Conservation (phyloP, 2,888 invertebrate species). For the Crepidodera aurea region DNA sequence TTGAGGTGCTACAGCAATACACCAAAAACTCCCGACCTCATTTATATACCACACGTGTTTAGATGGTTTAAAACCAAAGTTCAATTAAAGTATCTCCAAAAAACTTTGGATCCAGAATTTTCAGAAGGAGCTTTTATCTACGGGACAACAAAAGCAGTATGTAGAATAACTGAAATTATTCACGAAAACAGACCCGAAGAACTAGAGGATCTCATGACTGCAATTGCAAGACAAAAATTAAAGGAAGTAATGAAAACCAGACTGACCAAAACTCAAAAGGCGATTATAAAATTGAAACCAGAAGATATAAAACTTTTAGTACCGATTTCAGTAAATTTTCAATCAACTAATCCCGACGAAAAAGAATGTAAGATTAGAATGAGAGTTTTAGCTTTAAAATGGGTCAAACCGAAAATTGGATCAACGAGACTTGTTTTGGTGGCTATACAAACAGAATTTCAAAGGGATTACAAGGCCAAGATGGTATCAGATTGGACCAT, state of each 20-base stretch:
- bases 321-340: conserved; percentile 53
- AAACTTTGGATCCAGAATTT: conserved; percentile 59
- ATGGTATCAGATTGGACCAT: conserved; percentile 57
- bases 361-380: conserved; percentile 53
- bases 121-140: conserved; percentile 61
- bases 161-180: conserved; percentile 59
- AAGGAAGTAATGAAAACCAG: conserved; percentile 50
- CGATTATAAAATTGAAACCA: conserved; percentile 55
- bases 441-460: conserved; percentile 59
- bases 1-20: conserved; percentile 35
- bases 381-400: conserved; percentile 58
- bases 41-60: conserved; percentile 58
- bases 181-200: conserved; percentile 52
- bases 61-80: conserved; percentile 59
- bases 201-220: conserved; percentile 53
- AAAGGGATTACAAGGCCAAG: conserved; percentile 53
- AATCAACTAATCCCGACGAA: conserved; percentile 40
- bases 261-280: conserved; percentile 52
- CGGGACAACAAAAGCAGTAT: conserved; percentile 56
- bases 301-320: conserved; percentile 60
- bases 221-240: conserved; percentile 49
- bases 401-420: conserved; percentile 51
- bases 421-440: conserved; percentile 55
- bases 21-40: conserved; percentile 57
- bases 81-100: conserved; percentile 56